phyloP scores from a whole-genome alignment of 2,888 invertebrate genomes.

The Torymus tubicola region DNA sequence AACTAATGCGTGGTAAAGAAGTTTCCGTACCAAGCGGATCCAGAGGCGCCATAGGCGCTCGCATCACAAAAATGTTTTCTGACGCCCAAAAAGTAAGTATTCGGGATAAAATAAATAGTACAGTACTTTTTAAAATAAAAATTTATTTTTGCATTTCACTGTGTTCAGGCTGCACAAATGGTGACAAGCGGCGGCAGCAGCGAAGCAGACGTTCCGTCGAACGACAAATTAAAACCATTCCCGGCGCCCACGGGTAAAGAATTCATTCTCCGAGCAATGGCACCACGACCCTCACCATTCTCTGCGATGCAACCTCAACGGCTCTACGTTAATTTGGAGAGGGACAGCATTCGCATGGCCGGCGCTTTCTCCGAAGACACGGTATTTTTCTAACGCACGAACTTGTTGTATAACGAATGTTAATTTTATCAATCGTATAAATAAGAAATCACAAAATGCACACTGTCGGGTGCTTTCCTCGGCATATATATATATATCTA shows the following conservation, averaged over 20 bases:
- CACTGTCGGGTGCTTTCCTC: neutral
- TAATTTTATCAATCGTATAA: neutral
- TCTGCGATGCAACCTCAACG: constrained; percentile 82
- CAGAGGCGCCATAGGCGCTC: constrained; percentile 78
- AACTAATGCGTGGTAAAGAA: constrained; percentile 80
- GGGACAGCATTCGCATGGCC: constrained; percentile 84
- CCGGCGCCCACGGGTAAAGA: constrained; percentile 81
- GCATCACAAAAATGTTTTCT: constrained; percentile 80
- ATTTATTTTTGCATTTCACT: neutral
- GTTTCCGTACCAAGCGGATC: constrained; percentile 80
- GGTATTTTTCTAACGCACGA: constrained; percentile 79
- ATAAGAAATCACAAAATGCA: neutral
- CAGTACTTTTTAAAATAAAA: neutral
- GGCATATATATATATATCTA: too few relatives aligned
- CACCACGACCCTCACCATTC: constrained; percentile 80
- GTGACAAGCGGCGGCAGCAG: constrained; percentile 74
- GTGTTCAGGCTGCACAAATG: constrained; percentile 77
- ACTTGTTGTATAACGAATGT: neutral
- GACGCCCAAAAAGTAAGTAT: constrained; percentile 78
- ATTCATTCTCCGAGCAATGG: constrained; percentile 81
- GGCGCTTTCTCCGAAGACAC: constrained; percentile 90
- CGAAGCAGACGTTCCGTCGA: constrained; percentile 66
- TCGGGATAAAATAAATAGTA: neutral
- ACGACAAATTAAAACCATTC: constrained; percentile 74
- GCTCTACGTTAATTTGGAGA: constrained; percentile 83